Evolutionary conservation across 1,140 invertebrate genomes (phyloP).

Genomic region (Drosophila equinoxialis): DNA sequence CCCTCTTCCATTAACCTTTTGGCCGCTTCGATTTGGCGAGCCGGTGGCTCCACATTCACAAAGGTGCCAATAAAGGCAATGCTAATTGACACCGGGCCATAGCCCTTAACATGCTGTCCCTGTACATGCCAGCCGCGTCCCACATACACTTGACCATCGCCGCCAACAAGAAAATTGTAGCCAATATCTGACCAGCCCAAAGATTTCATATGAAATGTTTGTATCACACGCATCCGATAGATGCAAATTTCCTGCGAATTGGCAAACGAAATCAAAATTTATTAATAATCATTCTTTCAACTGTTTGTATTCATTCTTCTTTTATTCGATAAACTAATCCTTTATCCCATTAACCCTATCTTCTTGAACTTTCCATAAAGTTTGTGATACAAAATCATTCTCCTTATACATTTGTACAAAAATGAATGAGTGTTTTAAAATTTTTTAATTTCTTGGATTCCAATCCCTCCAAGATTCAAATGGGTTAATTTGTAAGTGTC

Average conservation of each 20-base stretch:
- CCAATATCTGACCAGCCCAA: slow-evolving; percentile 85
- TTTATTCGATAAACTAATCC: no score
- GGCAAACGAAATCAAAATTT: background rate
- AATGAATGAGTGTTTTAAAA: no score
- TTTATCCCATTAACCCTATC: no score
- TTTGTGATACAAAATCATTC: no score
- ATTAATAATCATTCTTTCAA: no score
- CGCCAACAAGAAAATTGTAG: slow-evolving; percentile 91
- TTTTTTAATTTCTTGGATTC: no score
- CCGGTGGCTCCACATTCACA: slow-evolving; percentile 84
- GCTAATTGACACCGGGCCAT: slow-evolving; percentile 86
- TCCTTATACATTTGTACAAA: no score
- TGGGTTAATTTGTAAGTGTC: no score
- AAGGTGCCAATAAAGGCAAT: slow-evolving; percentile 89
- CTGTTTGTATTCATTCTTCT: no score
- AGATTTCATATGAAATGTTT: slow-evolving; percentile 86
- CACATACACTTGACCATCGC: slow-evolving; percentile 88
- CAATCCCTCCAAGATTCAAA: no score
- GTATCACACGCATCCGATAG: slow-evolving; percentile 84
- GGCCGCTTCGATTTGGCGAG: slow-evolving; percentile 85
- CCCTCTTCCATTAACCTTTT: slow-evolving; percentile 86
- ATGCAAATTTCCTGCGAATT: slow-evolving; percentile 69
- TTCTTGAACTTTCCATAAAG: no score
- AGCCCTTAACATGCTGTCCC: slow-evolving; percentile 86
- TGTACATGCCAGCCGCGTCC: slow-evolving; percentile 87